Conservation (phyloP, 2,797 vertebrate species). For the Xenops minutus region DNA sequence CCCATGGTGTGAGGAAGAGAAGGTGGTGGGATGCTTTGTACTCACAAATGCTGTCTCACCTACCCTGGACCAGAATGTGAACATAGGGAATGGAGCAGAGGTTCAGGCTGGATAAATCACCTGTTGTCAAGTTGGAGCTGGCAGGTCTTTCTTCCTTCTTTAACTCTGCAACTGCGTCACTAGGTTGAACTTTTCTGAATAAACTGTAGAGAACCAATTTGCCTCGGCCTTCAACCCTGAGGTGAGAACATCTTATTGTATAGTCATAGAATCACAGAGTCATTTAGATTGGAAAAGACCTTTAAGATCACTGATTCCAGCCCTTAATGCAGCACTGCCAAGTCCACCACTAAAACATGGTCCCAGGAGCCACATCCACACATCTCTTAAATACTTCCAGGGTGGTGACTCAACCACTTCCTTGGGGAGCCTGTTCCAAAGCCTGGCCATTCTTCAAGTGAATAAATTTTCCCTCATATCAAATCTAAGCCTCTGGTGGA, state of each 20-base stretch:
- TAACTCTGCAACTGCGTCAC: neutral
- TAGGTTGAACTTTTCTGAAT: neutral
- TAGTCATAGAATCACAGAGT: neutral
- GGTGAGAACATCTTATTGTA: neutral
- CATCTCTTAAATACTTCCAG: neutral
- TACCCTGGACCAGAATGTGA: neutral
- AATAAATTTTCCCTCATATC: neutral
- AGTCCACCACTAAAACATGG: neutral
- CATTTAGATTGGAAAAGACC: neutral
- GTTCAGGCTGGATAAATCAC: neutral
- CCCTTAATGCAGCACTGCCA: neutral
- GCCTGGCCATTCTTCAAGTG: neutral
- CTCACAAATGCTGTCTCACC: neutral
- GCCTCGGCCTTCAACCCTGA: neutral
- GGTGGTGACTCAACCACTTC: neutral
- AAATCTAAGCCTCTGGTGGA: neutral
- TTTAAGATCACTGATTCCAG: neutral
- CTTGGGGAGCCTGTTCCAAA: neutral
- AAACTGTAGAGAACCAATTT: neutral
- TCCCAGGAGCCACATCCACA: neutral
- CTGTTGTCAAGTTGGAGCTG: neutral
- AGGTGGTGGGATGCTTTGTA: neutral
- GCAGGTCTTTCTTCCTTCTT: neutral
- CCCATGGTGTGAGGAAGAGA: neutral
- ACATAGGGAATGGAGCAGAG: neutral